Percentiles rank a stretch among this genome's conserved stretches.
Evolutionary conservation across 1,140 invertebrate genomes (phyloP).

Genomic region (Aphidius ervi): DNA sequence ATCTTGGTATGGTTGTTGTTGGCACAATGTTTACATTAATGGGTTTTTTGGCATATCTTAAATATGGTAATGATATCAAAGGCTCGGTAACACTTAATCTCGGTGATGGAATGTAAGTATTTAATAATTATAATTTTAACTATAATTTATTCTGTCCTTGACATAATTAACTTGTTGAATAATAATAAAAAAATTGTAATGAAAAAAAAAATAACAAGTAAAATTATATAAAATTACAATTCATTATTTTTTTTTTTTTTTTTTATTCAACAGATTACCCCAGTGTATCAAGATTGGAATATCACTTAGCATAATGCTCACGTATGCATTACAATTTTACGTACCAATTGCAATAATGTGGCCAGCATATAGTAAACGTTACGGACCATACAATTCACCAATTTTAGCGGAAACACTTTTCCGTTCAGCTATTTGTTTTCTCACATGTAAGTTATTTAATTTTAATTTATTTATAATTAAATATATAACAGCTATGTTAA

Average conservation of each 20-base stretch:
- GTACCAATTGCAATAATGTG: slow-evolving; percentile 70
- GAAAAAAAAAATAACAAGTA: not conserved
- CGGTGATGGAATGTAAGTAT: slow-evolving; percentile 58
- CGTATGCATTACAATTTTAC: slow-evolving; percentile 84
- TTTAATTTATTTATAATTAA: not conserved
- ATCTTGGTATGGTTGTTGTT: slow-evolving; percentile 78
- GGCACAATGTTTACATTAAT: slow-evolving; percentile 70
- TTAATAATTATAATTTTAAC: not conserved
- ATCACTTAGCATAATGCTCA: slow-evolving; percentile 70
- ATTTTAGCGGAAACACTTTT: slow-evolving; percentile 60
- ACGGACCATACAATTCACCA: slow-evolving; percentile 55
- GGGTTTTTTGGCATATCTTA: slow-evolving; percentile 81
- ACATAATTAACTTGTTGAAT: not conserved
- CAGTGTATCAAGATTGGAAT: slow-evolving; percentile 65
- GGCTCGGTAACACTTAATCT: slow-evolving; percentile 75
- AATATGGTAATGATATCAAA: slow-evolving; percentile 67
- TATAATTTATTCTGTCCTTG: not conserved
- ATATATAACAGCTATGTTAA: not conserved
- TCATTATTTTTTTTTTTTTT: slow-evolving; percentile 14
- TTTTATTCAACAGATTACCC: slow-evolving; percentile 52
- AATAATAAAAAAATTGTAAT: not conserved
- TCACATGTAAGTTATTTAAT: slow-evolving; percentile 68
- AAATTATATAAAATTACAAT: not conserved
- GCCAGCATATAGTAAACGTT: slow-evolving; percentile 51
- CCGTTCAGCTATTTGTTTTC: slow-evolving; percentile 61